Base-by-base conservation (phyloP, 2,888 invertebrate species). In the Hypercompe scribonia region DNA sequence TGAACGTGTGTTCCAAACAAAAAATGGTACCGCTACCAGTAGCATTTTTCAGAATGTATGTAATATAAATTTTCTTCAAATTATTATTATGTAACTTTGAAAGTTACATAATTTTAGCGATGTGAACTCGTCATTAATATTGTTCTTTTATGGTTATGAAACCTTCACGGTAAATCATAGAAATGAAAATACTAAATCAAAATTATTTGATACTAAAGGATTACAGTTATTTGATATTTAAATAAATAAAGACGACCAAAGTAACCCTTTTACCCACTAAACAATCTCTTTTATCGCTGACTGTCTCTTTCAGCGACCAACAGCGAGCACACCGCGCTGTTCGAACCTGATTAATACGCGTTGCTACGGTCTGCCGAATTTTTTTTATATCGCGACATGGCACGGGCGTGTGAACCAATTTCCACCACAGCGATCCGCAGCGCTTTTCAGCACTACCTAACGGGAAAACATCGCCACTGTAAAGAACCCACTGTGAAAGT, bases 381-480 rank as follows among this genome's bases (percentile, higher is more conserved):
- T 92, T 90, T 68, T 72, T 91, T 91, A 83, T 79, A 77, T 74
- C 80, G 75, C 78, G 81, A 82, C 88, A 81, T 77, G 85, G 92
- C 92, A 92, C 92, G 92, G 92, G 91, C 93, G 94, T 94, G 94
- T 94, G 94, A 94, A 94, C 91, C 90, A 86, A 92, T 90, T 91
- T 87, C 86, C 81, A 82, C 42, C 78, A 65, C 2, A 61, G 36
- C 54, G 24, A 39, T 39, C 42, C n/a, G 75, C 73, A 61, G 75
- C 76, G 71, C 72, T 78, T 80, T 84, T 85, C 81, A 83, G 84
- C 81, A 76, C 71, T 73, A 74, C 18, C 74, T 86, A 88, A 88
- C 87, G 82, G 88, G 82, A 78, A 64, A 72, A 64, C 54, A 66
- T 75, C 65, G 61, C 65, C 65, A 71, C 83, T 80, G 77, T 73